Percentiles rank a stretch among this genome's conserved stretches.
These are phyloP conservation scores for Dastarcus helophoroides DNA, from an alignment of 2,888 invertebrate genomes.

Conservation along the genomic window DNA sequence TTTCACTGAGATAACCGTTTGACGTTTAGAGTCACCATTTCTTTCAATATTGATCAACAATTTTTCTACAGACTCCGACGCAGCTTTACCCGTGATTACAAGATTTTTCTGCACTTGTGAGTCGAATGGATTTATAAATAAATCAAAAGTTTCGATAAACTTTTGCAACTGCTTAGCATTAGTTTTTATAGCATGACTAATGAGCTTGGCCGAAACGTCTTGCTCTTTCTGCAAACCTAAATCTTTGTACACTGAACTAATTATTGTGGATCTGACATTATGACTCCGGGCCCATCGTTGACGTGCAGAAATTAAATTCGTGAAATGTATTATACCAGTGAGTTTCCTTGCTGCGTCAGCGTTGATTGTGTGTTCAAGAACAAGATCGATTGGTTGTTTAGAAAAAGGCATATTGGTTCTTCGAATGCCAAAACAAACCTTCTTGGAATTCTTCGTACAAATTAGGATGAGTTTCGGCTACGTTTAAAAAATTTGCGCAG, in stretches of 20 bases:
- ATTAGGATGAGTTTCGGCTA: constrained; percentile 7
- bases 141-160: constrained; percentile 13
- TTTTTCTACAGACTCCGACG: constrained; percentile 13
- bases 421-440: constrained; percentile 16
- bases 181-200: constrained; percentile 15
- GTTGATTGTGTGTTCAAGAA: constrained; percentile 25
- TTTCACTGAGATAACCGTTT: constrained; percentile 17
- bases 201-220: constrained; percentile 21
- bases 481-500: constrained; percentile 3
- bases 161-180: constrained; percentile 13
- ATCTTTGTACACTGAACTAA: constrained; percentile 16
- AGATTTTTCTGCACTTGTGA: constrained; percentile 13
- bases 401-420: constrained; percentile 24
- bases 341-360: constrained; percentile 19
- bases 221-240: constrained; percentile 17
- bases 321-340: constrained; percentile 3
- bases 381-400: constrained; percentile 20
- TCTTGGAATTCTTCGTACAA: constrained; percentile 1
- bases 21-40: constrained; percentile 15
- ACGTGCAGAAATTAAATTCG: constrained; percentile 5
- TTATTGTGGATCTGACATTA: constrained; percentile 17
- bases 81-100: constrained; percentile 20
- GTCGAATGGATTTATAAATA: constrained; percentile 17
- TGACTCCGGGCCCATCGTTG: constrained; percentile 19
- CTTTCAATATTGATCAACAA: constrained; percentile 18